Percentiles rank a stretch among this genome's conserved stretches.
These are phyloP conservation scores for Enteromius thamalakanensis DNA, from an alignment of 2,797 vertebrate genomes.

Conservation along the genomic window DNA sequence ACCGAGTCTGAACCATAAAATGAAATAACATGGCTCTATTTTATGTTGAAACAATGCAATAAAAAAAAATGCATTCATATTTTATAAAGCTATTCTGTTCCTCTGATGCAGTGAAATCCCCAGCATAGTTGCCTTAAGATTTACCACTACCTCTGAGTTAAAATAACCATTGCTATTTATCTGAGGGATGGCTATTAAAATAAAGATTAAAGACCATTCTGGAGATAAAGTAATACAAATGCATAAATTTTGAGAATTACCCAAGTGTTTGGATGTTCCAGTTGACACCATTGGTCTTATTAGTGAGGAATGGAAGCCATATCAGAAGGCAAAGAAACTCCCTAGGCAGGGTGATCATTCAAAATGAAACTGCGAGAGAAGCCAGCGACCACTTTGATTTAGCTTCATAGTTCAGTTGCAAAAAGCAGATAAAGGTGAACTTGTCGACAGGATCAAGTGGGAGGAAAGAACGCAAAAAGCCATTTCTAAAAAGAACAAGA, in stretches of 20 bases:
- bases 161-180: slow-evolving; percentile 4
- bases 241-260: not conserved
- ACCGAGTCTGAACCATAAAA: not conserved
- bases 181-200: slow-evolving; percentile 2
- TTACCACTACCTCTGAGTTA: not conserved
- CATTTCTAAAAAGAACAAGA: not conserved
- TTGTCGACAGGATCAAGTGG: not conserved
- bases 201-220: not conserved
- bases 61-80: not conserved
- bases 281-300: slow-evolving; percentile 11
- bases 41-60: not conserved
- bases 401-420: not conserved
- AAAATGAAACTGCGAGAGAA: slow-evolving; percentile 11
- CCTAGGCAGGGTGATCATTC: slow-evolving; percentile 19
- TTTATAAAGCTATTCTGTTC: not conserved
- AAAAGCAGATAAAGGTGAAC: slow-evolving; percentile 4
- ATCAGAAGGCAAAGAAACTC: slow-evolving; percentile 6
- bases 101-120: not conserved
- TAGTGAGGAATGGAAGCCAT: not conserved
- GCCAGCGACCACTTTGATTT: not conserved
- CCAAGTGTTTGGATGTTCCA: not conserved
- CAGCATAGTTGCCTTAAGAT: not conserved
- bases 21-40: not conserved
- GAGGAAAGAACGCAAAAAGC: not conserved
- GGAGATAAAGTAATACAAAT: slow-evolving; percentile 6